phyloP scores from a whole-genome alignment of 2,888 invertebrate genomes.

The Cephus nigrinus region DNA sequence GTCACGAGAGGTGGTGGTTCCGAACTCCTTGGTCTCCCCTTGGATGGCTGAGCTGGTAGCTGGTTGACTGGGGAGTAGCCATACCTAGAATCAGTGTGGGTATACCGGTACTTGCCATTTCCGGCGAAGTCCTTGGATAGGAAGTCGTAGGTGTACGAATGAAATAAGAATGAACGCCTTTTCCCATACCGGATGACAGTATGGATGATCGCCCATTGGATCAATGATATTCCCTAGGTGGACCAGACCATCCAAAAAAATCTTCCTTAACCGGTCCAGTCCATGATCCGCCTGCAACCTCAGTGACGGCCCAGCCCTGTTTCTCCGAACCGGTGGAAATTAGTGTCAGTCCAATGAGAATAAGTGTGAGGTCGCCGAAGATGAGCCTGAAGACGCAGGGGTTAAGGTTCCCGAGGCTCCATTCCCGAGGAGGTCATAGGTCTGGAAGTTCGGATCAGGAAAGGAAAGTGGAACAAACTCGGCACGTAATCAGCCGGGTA shows the following conservation, averaged over 20 bases:
- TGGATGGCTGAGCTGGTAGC: not conserved
- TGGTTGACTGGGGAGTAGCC: not conserved
- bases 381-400: not conserved
- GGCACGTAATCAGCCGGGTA: not conserved
- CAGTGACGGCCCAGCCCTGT: not conserved
- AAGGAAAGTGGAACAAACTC: not conserved
- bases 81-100: not conserved
- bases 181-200: not conserved
- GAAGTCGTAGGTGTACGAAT: slow-evolving; percentile 11
- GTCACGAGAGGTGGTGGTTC: not conserved
- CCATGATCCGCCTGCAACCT: not conserved
- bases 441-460: not conserved
- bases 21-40: not conserved
- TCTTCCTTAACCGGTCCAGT: not conserved
- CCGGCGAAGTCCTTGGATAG: slow-evolving; percentile 14
- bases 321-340: not conserved
- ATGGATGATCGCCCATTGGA: not conserved
- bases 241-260: not conserved
- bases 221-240: not conserved
- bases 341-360: not conserved
- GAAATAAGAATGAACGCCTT: slow-evolving; percentile 9
- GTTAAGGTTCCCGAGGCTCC: not conserved
- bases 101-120: slow-evolving; percentile 4
- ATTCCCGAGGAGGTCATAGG: not conserved
- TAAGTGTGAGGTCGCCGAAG: not conserved